Base-by-base conservation (phyloP, 2,888 invertebrate species). In the Heliothis peltigera region DNA sequence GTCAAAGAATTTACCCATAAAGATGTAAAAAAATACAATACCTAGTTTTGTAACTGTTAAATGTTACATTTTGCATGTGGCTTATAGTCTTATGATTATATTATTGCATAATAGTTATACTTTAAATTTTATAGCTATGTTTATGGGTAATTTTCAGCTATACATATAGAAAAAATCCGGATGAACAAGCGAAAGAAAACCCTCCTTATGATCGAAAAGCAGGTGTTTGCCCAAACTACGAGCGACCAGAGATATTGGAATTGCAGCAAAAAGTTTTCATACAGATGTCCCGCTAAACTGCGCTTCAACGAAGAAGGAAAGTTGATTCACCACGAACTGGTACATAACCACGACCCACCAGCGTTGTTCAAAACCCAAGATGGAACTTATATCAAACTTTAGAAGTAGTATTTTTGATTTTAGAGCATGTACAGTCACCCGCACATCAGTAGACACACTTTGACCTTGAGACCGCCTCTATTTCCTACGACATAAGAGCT, bases 181-280 rank as follows among this genome's bases (percentile, higher is more conserved):
- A 54, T 81, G 4, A 64, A 65, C 4, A 63, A 59, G 46, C 63
- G 68, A 1, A 83, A 76, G 46, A 80, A 67, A 42, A 71, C 68
- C 8, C 52, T 79, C 10, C 61, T 86, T 0, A 42, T 81, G 60
- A 53, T 86, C 6, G 49, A 80, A 3, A 70, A 83, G 2, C 77
- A 89, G 47, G 89, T 86, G 0, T 92, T 91, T 71, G 75, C 86
- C 4, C 85, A 84, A 66, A 88, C 90, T 0, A 90, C 88, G 0
- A 86, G 78, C 51, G 87, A 89, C 51, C 67, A 53, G 0, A 77
- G 91, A 4, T 92, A 92, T 51, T 89, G 91, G 88, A 86, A 90
- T 59, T 92, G 92, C 58, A 89, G 87, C 32, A 87, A 80, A 67
- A 91, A 89, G 53, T 60, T 66, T 0, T 78, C 85, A 0, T 65